Conservation (phyloP, 2,888 invertebrate species). For the Phaedon cochleariae region DNA sequence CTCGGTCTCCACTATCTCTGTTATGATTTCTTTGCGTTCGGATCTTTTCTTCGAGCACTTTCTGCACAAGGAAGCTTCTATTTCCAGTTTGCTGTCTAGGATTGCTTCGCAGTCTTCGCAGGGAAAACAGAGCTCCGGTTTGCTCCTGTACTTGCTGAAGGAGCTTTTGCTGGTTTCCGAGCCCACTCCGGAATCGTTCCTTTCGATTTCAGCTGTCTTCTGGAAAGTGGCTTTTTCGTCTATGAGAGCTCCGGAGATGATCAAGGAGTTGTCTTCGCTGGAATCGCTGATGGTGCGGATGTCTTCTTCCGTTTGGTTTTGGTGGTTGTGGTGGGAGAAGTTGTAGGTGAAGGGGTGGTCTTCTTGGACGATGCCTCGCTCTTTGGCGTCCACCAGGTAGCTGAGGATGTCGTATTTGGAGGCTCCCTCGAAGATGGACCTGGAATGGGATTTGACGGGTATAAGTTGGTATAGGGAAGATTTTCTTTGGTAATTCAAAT, state of each 20-base stretch:
- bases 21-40: slow-evolving; percentile 92
- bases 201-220: slow-evolving; percentile 81
- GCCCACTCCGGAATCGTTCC: slow-evolving; percentile 92
- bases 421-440: slow-evolving; percentile 80
- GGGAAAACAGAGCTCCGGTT: slow-evolving; percentile 64
- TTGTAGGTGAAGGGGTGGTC: slow-evolving; percentile 72
- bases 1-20: slow-evolving; percentile 95
- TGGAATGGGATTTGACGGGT: slow-evolving; percentile 47
- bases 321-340: slow-evolving; percentile 66
- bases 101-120: slow-evolving; percentile 93
- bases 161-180: slow-evolving; percentile 91
- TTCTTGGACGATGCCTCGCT: slow-evolving; percentile 75
- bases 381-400: slow-evolving; percentile 87
- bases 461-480: no score
- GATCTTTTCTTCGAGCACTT: slow-evolving; percentile 88
- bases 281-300: no score
- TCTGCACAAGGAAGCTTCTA: slow-evolving; percentile 83
- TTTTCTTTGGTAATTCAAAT: no score
- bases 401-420: slow-evolving; percentile 91
- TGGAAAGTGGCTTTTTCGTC: slow-evolving; percentile 68
- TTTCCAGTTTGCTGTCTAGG: no score
- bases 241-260: no score
- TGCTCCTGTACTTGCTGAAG: slow-evolving; percentile 75
- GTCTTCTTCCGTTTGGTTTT: slow-evolving; percentile 59
- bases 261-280: slow-evolving; percentile 82